phyloP scores from a whole-genome alignment of 1,140 invertebrate species.

The Drosophila ficusphila region DNA sequence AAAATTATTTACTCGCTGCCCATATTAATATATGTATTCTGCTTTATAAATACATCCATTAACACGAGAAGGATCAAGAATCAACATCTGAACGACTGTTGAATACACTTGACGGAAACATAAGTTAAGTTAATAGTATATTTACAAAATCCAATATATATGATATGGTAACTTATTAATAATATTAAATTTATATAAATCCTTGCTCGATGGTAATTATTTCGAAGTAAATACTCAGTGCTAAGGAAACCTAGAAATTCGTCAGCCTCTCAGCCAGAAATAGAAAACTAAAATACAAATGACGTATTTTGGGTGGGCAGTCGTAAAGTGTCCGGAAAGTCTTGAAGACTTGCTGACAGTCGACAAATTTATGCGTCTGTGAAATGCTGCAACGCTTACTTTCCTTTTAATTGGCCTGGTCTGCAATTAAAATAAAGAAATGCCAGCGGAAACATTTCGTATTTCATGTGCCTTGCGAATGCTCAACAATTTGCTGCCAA shows the following conservation, averaged over 20 bases:
- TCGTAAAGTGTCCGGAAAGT: background rate
- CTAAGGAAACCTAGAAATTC: background rate
- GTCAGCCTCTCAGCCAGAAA: background rate
- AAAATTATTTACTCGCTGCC: constrained; percentile 40
- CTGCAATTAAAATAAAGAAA: constrained; percentile 31
- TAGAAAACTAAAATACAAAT: constrained; percentile 19
- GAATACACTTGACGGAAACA: background rate
- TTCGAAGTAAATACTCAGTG: background rate
- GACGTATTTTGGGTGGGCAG: constrained; percentile 26
- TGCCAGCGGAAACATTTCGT: constrained; percentile 5
- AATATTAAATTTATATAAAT: no score
- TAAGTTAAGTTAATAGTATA: no score
- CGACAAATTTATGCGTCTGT: constrained; percentile 67
- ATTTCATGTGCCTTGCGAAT: constrained; percentile 28
- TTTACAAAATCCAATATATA: no score
- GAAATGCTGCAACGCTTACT: constrained; percentile 25
- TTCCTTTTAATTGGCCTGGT: constrained; percentile 54
- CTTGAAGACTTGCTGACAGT: constrained; percentile 55
- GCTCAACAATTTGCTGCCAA: constrained; percentile 23
- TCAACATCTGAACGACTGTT: background rate
- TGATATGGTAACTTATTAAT: no score
- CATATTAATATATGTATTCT: background rate
- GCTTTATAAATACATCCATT: constrained; percentile 1
- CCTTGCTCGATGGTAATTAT: no score
- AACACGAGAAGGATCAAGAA: background rate